Percentiles rank a stretch among this genome's conserved stretches.
Conservation (phyloP, 2,113 vertebrate species). For the Heterotilapia buettikoferi region DNA sequence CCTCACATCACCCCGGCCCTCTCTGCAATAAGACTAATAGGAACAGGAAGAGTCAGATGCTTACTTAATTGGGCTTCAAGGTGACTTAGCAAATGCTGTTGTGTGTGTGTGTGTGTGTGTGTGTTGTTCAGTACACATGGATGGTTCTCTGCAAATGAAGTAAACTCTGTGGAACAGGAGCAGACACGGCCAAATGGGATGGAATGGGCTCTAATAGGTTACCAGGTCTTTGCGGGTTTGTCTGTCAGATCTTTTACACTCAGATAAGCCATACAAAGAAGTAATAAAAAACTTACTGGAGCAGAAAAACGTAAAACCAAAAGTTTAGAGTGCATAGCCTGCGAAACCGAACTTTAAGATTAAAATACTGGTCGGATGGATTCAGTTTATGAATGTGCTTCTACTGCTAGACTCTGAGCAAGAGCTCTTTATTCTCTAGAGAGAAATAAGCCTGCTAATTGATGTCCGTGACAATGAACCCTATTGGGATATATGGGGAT, state of each 20-base stretch:
- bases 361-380: neutral
- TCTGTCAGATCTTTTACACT: constrained; percentile 39
- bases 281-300: constrained; percentile 12
- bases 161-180: constrained; percentile 53
- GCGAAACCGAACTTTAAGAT: neutral
- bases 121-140: constrained; percentile 4
- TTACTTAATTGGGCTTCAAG: constrained; percentile 71
- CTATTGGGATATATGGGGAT: neutral
- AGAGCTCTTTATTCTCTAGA: neutral
- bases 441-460: neutral
- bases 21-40: constrained; percentile 25
- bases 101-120: neutral
- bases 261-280: constrained; percentile 17
- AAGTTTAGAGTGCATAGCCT: neutral
- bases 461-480: constrained; percentile 4
- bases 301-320: neutral
- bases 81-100: constrained; percentile 42
- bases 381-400: neutral
- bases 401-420: neutral
- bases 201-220: constrained; percentile 60
- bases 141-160: constrained; percentile 52
- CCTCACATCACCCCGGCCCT: constrained; percentile 5
- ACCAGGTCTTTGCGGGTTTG: constrained; percentile 10
- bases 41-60: constrained; percentile 50
- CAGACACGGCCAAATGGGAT: constrained; percentile 61